Conservation (phyloP, 2,888 invertebrate species). For the Agrenia bidenticulata region DNA sequence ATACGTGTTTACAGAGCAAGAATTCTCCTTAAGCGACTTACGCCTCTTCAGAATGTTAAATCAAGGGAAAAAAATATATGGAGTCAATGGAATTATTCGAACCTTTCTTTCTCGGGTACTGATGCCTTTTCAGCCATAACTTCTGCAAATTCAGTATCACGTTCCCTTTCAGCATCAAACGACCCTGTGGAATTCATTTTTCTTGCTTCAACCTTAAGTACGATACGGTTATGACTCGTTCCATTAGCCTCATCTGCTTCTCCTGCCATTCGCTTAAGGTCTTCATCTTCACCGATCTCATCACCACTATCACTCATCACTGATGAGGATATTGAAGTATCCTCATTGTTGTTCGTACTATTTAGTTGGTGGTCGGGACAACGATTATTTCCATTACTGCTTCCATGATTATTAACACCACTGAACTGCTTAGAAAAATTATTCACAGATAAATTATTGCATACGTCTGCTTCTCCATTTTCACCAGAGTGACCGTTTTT, state of each 20-base stretch:
- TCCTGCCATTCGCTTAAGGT: constrained; percentile 23
- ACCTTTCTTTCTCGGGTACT: constrained; percentile 49
- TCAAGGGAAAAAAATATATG: too few relatives aligned
- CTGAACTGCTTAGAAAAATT: constrained; percentile 21
- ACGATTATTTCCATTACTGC: constrained; percentile 31
- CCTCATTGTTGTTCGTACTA: constrained; percentile 47
- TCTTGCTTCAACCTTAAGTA: constrained; percentile 48
- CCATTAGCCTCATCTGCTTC: constrained; percentile 14
- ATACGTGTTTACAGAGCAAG: not conserved
- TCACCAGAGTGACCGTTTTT: constrained; percentile 38
- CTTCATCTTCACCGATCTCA: constrained; percentile 42
- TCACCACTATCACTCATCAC: constrained; percentile 53
- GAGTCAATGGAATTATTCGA: too few relatives aligned
- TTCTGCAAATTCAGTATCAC: constrained; percentile 36
- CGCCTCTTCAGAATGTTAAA: too few relatives aligned
- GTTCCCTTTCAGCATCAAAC: constrained; percentile 31
- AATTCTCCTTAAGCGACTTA: too few relatives aligned
- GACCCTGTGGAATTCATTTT: constrained; percentile 29
- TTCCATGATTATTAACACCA: constrained; percentile 19
- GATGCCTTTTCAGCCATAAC: constrained; percentile 34
- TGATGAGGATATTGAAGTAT: constrained; percentile 51
- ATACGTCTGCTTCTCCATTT: constrained; percentile 38
- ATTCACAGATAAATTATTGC: constrained; percentile 34
- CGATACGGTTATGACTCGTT: constrained; percentile 39
- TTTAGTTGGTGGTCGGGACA: constrained; percentile 22